Base-by-base conservation (phyloP, 2,888 invertebrate species). In the Norana najaformis region DNA sequence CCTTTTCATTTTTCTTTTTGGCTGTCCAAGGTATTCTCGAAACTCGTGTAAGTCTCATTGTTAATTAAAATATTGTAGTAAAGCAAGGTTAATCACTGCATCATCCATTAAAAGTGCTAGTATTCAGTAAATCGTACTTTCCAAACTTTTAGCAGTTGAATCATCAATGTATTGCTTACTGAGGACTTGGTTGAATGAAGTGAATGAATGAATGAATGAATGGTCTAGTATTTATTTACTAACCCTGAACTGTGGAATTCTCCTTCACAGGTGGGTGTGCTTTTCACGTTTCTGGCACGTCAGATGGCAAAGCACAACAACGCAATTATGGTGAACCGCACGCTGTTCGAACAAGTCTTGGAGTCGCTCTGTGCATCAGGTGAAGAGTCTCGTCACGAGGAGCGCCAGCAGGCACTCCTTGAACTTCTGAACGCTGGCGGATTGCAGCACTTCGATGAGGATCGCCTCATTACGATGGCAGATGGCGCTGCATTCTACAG, bases 351-450 rank as follows among this genome's bases (percentile, higher is more conserved):
- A 92, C 96, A 96, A 94, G 95, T 96, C 90, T 93, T 96, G 11
- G 96, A 96, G 93, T 95, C 95, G 91, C 93, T 96, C 90, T 95
- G 95, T 20, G 94, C 94, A 90, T 94, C 95, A 0, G 95, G 69
- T 20, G 94, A 94, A 69, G 95, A 95, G 90, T 94, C 94, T 83
- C 93, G 95, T 37, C 95, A 95, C 92, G 96, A 96, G 91, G 97
- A 97, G 94, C 95, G 97, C 82, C 97, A 97, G 93, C 96, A 97
- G 93, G 96, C 97, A 3, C 96, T 97, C 95, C 95, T 97, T 89
- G 97, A 97, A 93, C 95, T 97, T 47, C 95, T 97, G 23, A 96
- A 91, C 96, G 96, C 92, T 96, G 94, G 94, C 1, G 94, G 96
- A 89, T 95, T 97, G 38, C 94, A 95, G 39, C 95, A 96, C 93